Percentiles rank a stretch among this genome's conserved stretches.
These are phyloP conservation scores for Philotrypesis tridentata DNA, from an alignment of 1,140 invertebrate genomes.

Conservation along the genomic window DNA sequence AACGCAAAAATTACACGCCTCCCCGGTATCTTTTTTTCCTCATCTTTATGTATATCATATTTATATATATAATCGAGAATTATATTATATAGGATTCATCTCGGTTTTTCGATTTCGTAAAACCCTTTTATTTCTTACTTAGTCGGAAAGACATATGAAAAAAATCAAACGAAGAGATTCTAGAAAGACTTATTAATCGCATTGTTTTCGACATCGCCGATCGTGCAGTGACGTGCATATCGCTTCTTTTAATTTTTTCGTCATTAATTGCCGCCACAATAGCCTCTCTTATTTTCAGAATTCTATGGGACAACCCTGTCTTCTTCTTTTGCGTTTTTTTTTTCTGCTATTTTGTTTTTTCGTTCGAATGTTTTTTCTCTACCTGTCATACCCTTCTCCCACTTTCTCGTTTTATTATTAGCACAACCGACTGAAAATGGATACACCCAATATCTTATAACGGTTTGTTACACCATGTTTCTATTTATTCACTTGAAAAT, in stretches of 20 bases:
- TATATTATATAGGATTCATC: conserved; percentile 52
- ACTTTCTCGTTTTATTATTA: background rate
- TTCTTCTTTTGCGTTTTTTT: background rate
- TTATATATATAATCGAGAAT: conserved; percentile 51
- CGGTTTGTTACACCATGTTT: background rate
- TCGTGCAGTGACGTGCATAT: background rate
- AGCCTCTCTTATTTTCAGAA: background rate
- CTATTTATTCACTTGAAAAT: background rate
- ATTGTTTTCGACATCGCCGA: background rate
- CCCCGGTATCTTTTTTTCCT: conserved; percentile 7
- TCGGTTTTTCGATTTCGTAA: conserved; percentile 29
- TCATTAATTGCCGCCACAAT: background rate
- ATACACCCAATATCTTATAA: conserved; percentile 4
- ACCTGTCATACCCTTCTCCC: background rate
- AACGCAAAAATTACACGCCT: conserved; percentile 39
- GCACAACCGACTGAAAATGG: conserved; percentile 14
- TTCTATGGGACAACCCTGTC: background rate
- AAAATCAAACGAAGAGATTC: conserved; percentile 51
- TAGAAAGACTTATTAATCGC: conserved; percentile 36
- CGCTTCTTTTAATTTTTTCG: background rate
- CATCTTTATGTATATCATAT: conserved; percentile 48
- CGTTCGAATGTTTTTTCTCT: background rate
- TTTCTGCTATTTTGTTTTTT: conserved; percentile 4
- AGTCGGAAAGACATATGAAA: conserved; percentile 33
- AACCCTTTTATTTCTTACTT: conserved; percentile 25